Conservation (phyloP, 2,797 vertebrate species). For the Glyptemys insculpta region DNA sequence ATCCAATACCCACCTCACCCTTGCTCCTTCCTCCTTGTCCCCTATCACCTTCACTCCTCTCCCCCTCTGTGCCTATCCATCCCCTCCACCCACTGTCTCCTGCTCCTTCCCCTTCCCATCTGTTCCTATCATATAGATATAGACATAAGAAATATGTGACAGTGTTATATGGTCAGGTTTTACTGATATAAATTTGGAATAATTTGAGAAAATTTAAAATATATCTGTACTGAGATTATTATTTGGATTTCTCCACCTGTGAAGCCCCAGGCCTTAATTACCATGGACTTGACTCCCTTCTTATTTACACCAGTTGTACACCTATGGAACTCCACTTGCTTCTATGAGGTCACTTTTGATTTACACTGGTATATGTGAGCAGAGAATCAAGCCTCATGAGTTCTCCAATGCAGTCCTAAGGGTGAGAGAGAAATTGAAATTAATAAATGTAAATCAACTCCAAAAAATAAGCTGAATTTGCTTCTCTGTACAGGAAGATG, state of each 20-base stretch:
- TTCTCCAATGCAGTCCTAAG: fast-evolving
- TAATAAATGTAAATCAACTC: neutral
- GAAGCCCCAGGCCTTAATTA: neutral
- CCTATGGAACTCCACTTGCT: neutral
- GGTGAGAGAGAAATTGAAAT: neutral
- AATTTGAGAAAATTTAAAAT: too few relatives aligned
- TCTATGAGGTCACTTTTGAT: neutral
- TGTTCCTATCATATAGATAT: too few relatives aligned
- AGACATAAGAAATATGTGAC: too few relatives aligned
- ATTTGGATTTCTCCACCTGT: neutral
- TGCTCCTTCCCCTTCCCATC: too few relatives aligned
- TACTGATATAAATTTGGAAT: too few relatives aligned
- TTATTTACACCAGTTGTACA: neutral
- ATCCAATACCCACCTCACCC: too few relatives aligned
- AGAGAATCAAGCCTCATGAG: neutral
- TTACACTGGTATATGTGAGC: neutral
- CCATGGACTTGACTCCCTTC: neutral
- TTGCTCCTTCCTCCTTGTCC: too few relatives aligned
- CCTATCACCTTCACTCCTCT: too few relatives aligned
- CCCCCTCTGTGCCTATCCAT: too few relatives aligned
- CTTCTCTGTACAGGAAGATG: neutral
- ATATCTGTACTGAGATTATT: too few relatives aligned
- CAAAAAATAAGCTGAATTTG: neutral
- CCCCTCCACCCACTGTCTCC: too few relatives aligned
- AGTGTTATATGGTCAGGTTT: too few relatives aligned